Conservation (phyloP, 2,113 vertebrate genomes). For the Zosterops pallidus region DNA sequence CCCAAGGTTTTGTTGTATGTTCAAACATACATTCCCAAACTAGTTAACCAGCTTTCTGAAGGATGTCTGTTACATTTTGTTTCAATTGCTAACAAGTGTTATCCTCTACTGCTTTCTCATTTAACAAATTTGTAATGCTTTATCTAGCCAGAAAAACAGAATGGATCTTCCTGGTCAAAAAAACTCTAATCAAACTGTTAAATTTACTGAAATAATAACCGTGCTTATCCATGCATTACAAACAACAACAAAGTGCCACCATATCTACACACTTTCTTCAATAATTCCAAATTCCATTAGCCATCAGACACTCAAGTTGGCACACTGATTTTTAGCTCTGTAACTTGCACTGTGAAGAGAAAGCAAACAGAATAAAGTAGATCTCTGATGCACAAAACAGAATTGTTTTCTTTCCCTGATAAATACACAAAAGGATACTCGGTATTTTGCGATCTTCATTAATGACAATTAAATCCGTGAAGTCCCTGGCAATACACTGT, state of each 20-base stretch:
- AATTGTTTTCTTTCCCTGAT: background rate
- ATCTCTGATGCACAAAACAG: background rate
- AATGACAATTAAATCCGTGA: constrained; percentile 92
- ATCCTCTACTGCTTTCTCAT: background rate
- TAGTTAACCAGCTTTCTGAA: background rate
- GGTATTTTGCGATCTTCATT: constrained; percentile 93
- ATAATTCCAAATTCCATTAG: background rate
- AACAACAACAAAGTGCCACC: background rate
- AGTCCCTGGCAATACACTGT: constrained; percentile 89
- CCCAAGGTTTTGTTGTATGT: background rate
- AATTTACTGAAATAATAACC: background rate
- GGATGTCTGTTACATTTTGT: background rate
- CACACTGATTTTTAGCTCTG: background rate
- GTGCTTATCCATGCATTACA: background rate
- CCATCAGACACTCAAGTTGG: background rate
- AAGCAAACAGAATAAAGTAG: background rate
- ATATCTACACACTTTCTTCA: background rate
- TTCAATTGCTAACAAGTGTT: background rate
- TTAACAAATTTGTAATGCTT: background rate
- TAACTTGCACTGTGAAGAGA: background rate
- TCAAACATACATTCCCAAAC: background rate
- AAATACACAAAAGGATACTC: constrained; percentile 86
- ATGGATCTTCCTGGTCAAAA: background rate
- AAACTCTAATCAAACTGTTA: background rate
- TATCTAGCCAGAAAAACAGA: background rate